phyloP scores from a whole-genome alignment of 2,797 vertebrate species.

The Schizopygopsis malacanthus region DNA sequence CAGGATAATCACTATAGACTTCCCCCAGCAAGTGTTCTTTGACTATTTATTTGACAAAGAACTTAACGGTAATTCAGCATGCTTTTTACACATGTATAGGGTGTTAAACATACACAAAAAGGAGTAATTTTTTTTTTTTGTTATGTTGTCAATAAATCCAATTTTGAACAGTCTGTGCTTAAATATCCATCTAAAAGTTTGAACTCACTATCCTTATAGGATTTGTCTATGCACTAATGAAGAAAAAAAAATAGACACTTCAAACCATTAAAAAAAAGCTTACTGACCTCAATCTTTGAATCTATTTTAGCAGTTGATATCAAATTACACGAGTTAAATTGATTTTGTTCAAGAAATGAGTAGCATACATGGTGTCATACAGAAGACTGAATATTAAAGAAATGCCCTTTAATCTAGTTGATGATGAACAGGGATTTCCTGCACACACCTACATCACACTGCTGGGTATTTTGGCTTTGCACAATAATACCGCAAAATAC shows the following conservation, averaged over 20 bases:
- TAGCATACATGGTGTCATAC: neutral
- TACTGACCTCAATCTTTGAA: neutral
- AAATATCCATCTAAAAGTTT: neutral
- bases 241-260: neutral
- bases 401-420: neutral
- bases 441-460: neutral
- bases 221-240: neutral
- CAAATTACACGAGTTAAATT: too few relatives aligned
- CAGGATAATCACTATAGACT: slow-evolving; percentile 22
- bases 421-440: neutral
- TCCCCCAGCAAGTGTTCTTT: slow-evolving; percentile 8
- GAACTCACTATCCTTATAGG: neutral
- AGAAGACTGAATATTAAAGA: neutral
- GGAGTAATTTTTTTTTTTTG: too few relatives aligned
- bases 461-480: too few relatives aligned
- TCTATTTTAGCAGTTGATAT: neutral
- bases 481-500: too few relatives aligned
- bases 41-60: neutral
- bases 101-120: neutral
- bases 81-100: neutral
- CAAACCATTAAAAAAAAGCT: neutral
- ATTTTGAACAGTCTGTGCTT: neutral
- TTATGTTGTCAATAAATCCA: neutral
- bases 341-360: neutral
- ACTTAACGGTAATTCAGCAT: neutral